phyloP scores from a whole-genome alignment of 2,797 vertebrate species.

The Bradypodion ventrale region DNA sequence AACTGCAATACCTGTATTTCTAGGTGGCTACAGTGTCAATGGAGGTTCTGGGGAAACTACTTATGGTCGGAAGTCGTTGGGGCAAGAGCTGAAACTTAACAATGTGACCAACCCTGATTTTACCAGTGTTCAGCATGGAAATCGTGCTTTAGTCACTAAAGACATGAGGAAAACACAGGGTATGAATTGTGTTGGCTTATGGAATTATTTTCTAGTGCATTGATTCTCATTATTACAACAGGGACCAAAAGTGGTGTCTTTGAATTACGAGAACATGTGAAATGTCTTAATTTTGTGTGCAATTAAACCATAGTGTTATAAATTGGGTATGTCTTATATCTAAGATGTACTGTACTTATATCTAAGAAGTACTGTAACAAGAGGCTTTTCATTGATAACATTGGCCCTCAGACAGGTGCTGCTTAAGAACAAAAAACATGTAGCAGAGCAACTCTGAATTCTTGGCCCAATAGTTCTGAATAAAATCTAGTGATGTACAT shows the following conservation, averaged over 20 bases:
- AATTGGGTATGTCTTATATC: background rate
- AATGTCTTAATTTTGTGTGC: conserved; percentile 3
- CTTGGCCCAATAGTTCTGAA: background rate
- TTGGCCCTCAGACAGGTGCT: background rate
- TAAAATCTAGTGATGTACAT: background rate
- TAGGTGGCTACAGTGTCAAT: conserved; percentile 95
- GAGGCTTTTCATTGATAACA: background rate
- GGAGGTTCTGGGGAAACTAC: conserved; percentile 96
- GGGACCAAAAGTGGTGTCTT: conserved; percentile 24
- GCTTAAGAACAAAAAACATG: background rate
- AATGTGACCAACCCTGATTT: conserved; percentile 94
- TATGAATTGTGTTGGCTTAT: conserved; percentile 64
- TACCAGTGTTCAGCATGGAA: conserved; percentile 98
- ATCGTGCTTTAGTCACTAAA: conserved; percentile 98
- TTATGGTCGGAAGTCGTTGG: conserved; percentile 99
- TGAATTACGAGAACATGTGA: background rate
- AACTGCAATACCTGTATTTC: conserved; percentile 28
- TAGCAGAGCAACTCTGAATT: background rate
- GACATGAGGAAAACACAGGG: conserved; percentile 99
- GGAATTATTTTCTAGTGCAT: background rate
- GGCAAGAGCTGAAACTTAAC: conserved; percentile 99
- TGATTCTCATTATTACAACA: background rate
- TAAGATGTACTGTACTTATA: background rate
- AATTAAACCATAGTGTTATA: background rate
- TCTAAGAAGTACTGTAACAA: background rate